Percentiles rank a stretch among this genome's conserved stretches.
phyloP scores from a whole-genome alignment of 2,888 invertebrate genomes.

The Notodonta ziczac region DNA sequence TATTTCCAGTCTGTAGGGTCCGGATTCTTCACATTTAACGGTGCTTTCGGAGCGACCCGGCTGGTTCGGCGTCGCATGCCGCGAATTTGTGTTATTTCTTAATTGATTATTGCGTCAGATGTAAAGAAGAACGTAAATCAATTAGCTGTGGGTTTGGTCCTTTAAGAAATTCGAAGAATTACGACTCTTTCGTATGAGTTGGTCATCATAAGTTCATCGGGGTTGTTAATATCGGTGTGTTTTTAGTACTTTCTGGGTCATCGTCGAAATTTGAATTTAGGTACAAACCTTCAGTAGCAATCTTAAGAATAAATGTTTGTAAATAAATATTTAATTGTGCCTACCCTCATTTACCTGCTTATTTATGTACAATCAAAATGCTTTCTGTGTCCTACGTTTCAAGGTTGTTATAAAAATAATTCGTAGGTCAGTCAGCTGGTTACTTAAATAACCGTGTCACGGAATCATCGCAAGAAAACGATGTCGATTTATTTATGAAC shows the following conservation, averaged over 20 bases:
- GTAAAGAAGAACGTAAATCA: background rate
- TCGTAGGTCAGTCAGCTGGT: conserved; percentile 6
- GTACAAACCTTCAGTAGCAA: too few relatives aligned
- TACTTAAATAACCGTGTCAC: conserved; percentile 1
- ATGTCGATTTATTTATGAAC: background rate
- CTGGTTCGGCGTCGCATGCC: conserved; percentile 3
- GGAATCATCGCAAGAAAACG: background rate
- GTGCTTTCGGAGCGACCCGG: conserved; percentile 1
- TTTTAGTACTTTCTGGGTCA: too few relatives aligned
- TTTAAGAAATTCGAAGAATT: background rate
- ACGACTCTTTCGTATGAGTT: too few relatives aligned
- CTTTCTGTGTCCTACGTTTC: background rate
- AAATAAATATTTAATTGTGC: background rate
- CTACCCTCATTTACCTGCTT: background rate
- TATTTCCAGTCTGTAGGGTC: conserved; percentile 8
- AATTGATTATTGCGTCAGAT: conserved; percentile 1
- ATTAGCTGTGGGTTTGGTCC: background rate
- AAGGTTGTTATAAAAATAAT: conserved; percentile 5
- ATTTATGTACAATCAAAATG: background rate
- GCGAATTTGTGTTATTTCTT: conserved; percentile 2
- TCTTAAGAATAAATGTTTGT: background rate
- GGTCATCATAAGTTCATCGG: too few relatives aligned
- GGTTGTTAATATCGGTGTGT: too few relatives aligned
- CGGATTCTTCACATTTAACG: conserved; percentile 8
- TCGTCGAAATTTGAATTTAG: too few relatives aligned